phyloP scores from a whole-genome alignment of 2,888 invertebrate species.

The Pristionchus mayeri region DNA sequence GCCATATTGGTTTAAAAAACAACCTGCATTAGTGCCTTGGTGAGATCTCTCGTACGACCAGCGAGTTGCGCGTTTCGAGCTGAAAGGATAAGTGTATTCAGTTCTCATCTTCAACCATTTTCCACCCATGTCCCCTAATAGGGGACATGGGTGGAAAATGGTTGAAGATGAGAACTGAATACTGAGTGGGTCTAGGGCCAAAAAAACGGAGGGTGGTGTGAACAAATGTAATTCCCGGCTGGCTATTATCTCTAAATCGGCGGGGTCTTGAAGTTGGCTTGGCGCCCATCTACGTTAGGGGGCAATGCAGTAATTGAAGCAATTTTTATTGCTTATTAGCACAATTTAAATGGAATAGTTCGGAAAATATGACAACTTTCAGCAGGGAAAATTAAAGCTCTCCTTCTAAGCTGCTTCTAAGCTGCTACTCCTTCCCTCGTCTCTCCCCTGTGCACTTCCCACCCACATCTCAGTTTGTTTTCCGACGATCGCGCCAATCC shows the following conservation, averaged over 20 bases:
- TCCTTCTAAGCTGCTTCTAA: no score
- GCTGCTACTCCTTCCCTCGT: not conserved
- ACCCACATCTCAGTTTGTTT: not conserved
- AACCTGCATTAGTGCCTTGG: slow-evolving; percentile 43
- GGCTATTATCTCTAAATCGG: no score
- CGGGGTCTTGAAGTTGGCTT: no score
- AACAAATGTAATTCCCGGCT: no score
- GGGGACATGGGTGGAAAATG: not conserved
- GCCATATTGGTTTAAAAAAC: not conserved
- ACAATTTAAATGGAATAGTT: not conserved
- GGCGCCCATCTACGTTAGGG: no score
- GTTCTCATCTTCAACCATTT: no score
- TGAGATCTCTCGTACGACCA: slow-evolving; percentile 6
- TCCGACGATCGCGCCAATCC: not conserved
- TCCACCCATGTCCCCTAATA: no score
- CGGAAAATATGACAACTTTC: not conserved
- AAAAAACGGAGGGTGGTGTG: no score
- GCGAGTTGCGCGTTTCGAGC: slow-evolving; percentile 49
- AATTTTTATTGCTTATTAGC: no score
- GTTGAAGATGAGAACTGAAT: not conserved
- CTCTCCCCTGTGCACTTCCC: not conserved
- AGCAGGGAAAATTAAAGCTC: no score
- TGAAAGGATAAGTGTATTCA: slow-evolving; percentile 24
- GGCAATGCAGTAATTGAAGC: no score
- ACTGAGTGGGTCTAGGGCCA: no score